A percentile compares a stretch with the other conserved stretches of the same genome.
These are phyloP conservation scores for Prionailurus viverrinus DNA, from an alignment of 2,113 vertebrate genomes.

Conservation along the genomic window DNA sequence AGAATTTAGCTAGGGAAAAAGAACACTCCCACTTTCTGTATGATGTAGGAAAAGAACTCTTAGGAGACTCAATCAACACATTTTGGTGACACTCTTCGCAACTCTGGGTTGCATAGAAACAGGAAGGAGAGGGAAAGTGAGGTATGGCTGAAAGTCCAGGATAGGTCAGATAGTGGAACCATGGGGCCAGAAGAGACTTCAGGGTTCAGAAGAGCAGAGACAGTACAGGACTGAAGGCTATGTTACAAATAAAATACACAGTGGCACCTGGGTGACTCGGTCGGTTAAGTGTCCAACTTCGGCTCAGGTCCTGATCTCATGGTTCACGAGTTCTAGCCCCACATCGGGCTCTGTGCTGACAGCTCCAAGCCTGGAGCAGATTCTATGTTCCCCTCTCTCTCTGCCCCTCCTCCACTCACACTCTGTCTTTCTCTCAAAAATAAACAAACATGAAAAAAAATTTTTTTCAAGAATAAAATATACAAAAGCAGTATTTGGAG, in stretches of 20 bases:
- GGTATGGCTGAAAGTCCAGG: background rate
- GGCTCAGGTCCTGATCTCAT: too few species aligned
- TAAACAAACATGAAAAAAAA: too few species aligned
- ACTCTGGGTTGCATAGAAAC: background rate
- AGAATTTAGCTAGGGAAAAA: background rate
- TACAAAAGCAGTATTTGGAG: background rate
- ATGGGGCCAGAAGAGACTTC: background rate
- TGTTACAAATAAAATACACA: background rate
- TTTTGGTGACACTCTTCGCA: background rate
- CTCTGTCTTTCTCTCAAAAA: too few species aligned
- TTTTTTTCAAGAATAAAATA: background rate
- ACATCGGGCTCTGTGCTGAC: too few species aligned
- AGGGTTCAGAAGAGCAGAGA: background rate
- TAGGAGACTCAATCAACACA: background rate
- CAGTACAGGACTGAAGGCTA: background rate
- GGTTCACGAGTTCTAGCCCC: too few species aligned
- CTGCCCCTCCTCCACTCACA: too few species aligned
- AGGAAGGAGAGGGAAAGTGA: background rate
- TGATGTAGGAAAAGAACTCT: background rate
- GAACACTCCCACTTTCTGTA: background rate
- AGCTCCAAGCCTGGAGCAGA: too few species aligned
- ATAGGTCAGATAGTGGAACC: fast-evolving
- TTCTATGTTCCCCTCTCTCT: too few species aligned
- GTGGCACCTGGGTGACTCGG: background rate
- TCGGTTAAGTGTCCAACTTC: too few species aligned